Evolutionary conservation across 2,888 invertebrate species (phyloP), one percentile per base, ranked within the genome.

Genomic region (Heliconius aoede): DNA sequence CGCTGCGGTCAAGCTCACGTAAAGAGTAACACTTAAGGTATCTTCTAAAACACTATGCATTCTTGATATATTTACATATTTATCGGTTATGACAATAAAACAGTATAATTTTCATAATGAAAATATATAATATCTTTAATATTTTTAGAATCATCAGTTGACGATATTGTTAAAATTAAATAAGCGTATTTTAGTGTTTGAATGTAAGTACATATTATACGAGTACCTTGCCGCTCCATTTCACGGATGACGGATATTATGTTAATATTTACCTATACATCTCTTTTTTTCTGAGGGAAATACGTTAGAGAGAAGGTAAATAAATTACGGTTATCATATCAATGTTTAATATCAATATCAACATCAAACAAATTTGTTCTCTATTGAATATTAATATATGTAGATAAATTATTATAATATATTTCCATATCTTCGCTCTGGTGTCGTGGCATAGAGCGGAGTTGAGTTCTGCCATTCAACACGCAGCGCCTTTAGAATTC

Each of bases 1-100:
- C 36, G 65, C 24, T 18, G 36, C 36, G 65, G 36, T 65, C 24
- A 65, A 65, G 26, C 65, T 36, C 24, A 32, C 64, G n/a, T 36
- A 65, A 32, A 24, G 24, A 36, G 36, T 4, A n/a, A 36, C 2
- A 36, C 32, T n/a, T 36, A 13, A 36, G 32, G 62, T 64, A 64
- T 64, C 32, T n/a, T 60, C 30, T 30, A 64, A 58, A 7, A n/a
- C 55, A n/a, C n/a, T n/a, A 55, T 55, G 55, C n/a, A n/a, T n/a
- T n/a, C 32, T 8, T 7, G 32, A 32, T 32, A 36, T 36, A 36
- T 55, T 18, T 46, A 21, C 8, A 51, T 51, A 21, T 51, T 18
- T 51, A 51, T 51, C 21, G 5, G 55, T 55, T n/a, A 9, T 51
- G 18, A 21, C 4, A 21, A 7, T 2, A 4, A 51, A 51, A 51